phyloP scores from a whole-genome alignment of 2,113 vertebrate genomes.

The Lophura nycthemera region DNA sequence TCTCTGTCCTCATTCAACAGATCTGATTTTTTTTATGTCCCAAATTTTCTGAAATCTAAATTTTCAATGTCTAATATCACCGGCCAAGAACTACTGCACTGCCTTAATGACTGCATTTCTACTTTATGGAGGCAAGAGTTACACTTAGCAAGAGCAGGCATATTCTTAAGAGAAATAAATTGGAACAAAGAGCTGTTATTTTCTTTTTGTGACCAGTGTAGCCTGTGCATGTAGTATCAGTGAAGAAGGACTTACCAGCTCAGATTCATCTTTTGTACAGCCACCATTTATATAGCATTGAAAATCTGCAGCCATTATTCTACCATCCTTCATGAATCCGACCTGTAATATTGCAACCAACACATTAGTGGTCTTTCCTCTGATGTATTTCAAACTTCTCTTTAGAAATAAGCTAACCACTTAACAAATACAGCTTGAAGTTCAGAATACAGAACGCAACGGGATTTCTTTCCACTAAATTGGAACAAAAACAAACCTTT shows the following conservation, averaged over 20 bases:
- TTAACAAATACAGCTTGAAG: background rate
- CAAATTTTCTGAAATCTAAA: background rate
- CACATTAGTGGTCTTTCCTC: background rate
- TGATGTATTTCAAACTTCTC: background rate
- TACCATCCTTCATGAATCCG: conserved; percentile 85
- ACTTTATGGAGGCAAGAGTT: background rate
- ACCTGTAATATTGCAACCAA: conserved; percentile 72
- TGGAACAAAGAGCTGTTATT: background rate
- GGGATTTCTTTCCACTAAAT: background rate
- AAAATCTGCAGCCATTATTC: conserved; percentile 82
- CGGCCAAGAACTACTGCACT: background rate
- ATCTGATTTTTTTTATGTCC: background rate
- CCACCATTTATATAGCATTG: conserved; percentile 82
- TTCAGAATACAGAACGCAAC: background rate
- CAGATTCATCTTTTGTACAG: conserved; percentile 78
- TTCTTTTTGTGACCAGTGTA: background rate
- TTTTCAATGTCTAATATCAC: background rate
- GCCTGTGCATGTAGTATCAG: background rate
- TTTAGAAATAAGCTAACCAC: background rate
- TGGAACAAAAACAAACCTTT: background rate
- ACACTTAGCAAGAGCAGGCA: background rate
- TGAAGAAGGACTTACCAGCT: conserved; percentile 69
- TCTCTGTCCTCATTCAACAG: background rate
- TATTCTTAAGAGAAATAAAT: background rate
- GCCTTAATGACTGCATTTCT: background rate